A percentile compares a stretch with the other conserved stretches of the same genome.
phyloP scores from a whole-genome alignment of 2,113 vertebrate species.

The Pholis gunnellus region DNA sequence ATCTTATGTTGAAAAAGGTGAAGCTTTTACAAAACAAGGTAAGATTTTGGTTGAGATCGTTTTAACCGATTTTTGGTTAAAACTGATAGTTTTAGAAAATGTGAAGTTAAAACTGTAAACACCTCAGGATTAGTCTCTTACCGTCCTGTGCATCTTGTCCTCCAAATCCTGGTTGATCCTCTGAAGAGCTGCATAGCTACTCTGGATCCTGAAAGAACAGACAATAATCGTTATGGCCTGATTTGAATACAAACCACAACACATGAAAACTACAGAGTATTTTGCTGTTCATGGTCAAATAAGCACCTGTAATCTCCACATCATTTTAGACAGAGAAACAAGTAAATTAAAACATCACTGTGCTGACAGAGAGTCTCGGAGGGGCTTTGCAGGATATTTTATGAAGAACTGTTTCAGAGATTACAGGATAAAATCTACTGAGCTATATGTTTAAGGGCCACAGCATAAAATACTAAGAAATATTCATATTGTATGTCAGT shows the following conservation, averaged over 20 bases:
- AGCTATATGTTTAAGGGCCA: background rate
- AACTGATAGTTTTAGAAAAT: background rate
- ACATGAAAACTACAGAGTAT: slow-evolving; percentile 16
- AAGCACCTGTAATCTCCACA: slow-evolving; percentile 6
- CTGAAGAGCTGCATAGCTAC: slow-evolving; percentile 94
- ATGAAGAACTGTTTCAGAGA: slow-evolving; percentile 37
- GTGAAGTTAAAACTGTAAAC: background rate
- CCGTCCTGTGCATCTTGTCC: slow-evolving; percentile 94
- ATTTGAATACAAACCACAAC: slow-evolving; percentile 16
- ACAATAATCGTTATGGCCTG: slow-evolving; percentile 21
- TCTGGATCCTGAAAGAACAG: slow-evolving; percentile 89
- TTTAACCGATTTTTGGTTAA: background rate
- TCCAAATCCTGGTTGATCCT: slow-evolving; percentile 98
- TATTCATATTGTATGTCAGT: slow-evolving; percentile 19
- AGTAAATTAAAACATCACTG: slow-evolving; percentile 20
- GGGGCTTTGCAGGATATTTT: slow-evolving; percentile 47
- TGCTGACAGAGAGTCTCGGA: background rate
- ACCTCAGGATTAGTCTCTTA: slow-evolving; percentile 80
- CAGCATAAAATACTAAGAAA: background rate
- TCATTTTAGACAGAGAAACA: slow-evolving; percentile 22
- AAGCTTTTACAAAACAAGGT: slow-evolving; percentile 6
- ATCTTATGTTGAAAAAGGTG: no score
- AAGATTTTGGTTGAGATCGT: background rate
- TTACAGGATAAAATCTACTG: slow-evolving; percentile 32
- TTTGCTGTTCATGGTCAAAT: slow-evolving; percentile 9